Evolutionary conservation across 2,797 vertebrate species (phyloP).

Genomic region (Phataginus tetradactyla): DNA sequence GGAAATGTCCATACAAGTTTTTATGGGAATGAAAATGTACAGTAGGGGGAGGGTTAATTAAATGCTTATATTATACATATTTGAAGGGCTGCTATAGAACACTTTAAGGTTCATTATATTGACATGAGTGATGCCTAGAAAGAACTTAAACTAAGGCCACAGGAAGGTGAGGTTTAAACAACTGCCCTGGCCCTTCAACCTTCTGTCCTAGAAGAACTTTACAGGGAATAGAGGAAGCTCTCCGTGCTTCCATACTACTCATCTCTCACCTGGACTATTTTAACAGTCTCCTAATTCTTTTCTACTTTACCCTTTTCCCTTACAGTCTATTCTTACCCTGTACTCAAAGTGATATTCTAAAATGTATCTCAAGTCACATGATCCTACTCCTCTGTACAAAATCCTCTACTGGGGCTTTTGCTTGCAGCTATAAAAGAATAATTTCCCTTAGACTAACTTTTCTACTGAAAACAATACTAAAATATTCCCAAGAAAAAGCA

Average conservation of each 20-base stretch:
- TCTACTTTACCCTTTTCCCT: not conserved
- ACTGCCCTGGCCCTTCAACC: not conserved
- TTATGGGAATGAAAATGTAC: not conserved
- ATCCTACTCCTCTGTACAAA: not conserved
- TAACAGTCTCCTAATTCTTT: not conserved
- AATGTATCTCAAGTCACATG: not conserved
- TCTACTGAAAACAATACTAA: not conserved
- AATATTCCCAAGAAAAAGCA: not conserved
- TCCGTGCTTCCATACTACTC: not conserved
- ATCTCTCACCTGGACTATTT: not conserved
- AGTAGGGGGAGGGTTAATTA: not conserved
- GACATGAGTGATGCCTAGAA: not conserved
- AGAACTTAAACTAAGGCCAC: not conserved
- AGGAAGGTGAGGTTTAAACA: not conserved
- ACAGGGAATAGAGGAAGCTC: not conserved
- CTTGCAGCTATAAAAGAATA: not conserved
- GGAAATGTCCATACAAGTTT: not conserved
- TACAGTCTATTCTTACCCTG: not conserved
- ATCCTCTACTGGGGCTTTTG: not conserved
- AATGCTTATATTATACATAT: not conserved
- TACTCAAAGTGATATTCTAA: not conserved
- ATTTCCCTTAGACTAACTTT: not conserved
- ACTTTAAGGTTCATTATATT: not conserved
- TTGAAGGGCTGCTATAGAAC: not conserved
- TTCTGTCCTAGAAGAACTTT: not conserved